These are phyloP conservation scores for Cephalotes varians DNA, from an alignment of 2,888 invertebrate species.

Conservation along the genomic window DNA sequence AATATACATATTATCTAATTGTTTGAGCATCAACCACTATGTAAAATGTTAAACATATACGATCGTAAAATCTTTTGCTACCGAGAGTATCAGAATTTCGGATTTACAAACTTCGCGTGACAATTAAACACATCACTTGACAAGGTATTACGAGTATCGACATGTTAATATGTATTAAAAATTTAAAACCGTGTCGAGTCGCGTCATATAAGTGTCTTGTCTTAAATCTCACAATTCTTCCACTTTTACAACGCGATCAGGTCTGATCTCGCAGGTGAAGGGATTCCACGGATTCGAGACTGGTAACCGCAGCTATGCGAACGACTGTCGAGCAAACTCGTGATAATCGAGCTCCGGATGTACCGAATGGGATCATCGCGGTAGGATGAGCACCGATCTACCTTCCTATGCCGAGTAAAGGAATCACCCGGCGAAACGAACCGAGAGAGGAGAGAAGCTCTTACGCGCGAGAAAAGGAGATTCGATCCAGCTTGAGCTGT, in stretches of 20 bases:
- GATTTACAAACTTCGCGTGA: background rate
- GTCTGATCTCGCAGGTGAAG: constrained; percentile 34
- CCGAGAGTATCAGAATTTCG: background rate
- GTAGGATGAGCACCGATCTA: constrained; percentile 79
- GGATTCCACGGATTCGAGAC: constrained; percentile 40
- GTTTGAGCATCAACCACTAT: background rate
- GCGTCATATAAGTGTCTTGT: background rate
- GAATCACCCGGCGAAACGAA: constrained; percentile 22
- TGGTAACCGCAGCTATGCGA: constrained; percentile 47
- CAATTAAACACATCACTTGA: background rate
- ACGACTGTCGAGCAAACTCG: constrained; percentile 53
- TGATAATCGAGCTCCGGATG: constrained; percentile 68
- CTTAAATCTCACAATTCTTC: constrained; percentile 41
- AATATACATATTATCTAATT: background rate
- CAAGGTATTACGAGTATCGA: background rate
- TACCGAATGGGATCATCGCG: constrained; percentile 78
- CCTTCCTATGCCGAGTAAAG: constrained; percentile 71
- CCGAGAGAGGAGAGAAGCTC: constrained; percentile 35
- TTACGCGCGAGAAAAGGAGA: constrained; percentile 67
- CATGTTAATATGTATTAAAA: constrained; percentile 7
- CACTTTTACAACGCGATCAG: constrained; percentile 33
- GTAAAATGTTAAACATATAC: background rate
- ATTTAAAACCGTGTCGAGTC: background rate
- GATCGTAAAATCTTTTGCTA: background rate
- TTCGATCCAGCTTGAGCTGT: constrained; percentile 73